phyloP scores from a whole-genome alignment of 2,888 invertebrate genomes.

The Trachelus iudaicus region DNA sequence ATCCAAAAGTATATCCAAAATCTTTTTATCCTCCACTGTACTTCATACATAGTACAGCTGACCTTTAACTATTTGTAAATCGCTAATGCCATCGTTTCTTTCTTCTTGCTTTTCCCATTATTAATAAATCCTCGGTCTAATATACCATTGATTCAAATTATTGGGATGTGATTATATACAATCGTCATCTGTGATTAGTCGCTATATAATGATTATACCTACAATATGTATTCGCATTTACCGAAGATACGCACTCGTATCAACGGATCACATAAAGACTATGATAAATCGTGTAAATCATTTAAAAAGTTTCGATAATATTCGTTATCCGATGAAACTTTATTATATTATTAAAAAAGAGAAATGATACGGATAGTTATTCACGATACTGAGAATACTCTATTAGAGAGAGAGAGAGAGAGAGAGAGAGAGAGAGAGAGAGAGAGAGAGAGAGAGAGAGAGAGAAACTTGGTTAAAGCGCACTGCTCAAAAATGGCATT shows the following conservation, averaged over 20 bases:
- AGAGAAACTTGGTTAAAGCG: background rate
- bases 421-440: no score
- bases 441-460: background rate
- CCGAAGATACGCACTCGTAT: constrained; percentile 20
- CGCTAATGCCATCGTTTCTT: background rate
- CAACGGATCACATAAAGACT: no score
- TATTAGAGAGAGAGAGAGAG: background rate
- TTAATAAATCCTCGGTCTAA: background rate
- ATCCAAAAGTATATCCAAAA: background rate
- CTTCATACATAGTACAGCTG: background rate
- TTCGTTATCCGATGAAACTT: no score
- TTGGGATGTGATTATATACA: background rate
- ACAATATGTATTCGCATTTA: constrained; percentile 37
- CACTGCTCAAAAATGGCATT: background rate
- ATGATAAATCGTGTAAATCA: no score
- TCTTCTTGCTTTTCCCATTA: background rate
- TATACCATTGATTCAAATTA: background rate
- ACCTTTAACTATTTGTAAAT: background rate
- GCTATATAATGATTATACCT: background rate
- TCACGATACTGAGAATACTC: no score
- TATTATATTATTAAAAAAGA: no score
- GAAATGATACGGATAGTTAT: no score
- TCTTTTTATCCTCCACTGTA: background rate
- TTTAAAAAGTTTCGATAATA: no score
- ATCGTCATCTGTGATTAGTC: background rate